These are phyloP conservation scores for Cerceris ruficornis DNA, from an alignment of 2,888 invertebrate species.

Conservation along the genomic window DNA sequence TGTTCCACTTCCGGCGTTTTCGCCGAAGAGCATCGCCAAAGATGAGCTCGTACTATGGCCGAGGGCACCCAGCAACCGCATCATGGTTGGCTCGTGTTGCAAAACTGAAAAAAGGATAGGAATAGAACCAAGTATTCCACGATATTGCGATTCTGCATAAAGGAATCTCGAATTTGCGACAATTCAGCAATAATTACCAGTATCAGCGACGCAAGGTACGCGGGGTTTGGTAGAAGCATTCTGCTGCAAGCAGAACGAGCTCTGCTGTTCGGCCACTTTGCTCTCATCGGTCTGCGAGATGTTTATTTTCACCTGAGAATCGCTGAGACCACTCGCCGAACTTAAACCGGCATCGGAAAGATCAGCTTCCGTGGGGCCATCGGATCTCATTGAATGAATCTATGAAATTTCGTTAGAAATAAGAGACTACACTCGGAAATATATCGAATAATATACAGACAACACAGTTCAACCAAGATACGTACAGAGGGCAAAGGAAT, in stretches of 20 bases:
- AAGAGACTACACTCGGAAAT: neutral
- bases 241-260: constrained; percentile 70
- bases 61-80: constrained; percentile 90
- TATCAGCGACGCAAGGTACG: constrained; percentile 89
- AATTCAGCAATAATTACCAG: constrained; percentile 81
- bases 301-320: constrained; percentile 72
- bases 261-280: constrained; percentile 86
- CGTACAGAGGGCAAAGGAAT: constrained; percentile 84
- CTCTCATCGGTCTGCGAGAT: constrained; percentile 92
- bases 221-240: constrained; percentile 67
- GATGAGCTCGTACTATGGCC: constrained; percentile 89
- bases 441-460: neutral
- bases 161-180: constrained; percentile 4
- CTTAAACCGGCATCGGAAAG: constrained; percentile 64
- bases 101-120: constrained; percentile 83
- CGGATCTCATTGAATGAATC: constrained; percentile 63
- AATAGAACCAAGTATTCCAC: neutral
- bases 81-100: constrained; percentile 91
- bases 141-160: neutral
- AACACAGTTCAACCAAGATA: neutral
- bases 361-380: constrained; percentile 73
- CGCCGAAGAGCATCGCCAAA: constrained; percentile 86
- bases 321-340: constrained; percentile 55
- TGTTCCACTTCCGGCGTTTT: constrained; percentile 79
- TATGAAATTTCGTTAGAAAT: constrained; percentile 22